Evolutionary conservation across 2,888 invertebrate species (phyloP).

Genomic region (Steinernema hermaphroditum): DNA sequence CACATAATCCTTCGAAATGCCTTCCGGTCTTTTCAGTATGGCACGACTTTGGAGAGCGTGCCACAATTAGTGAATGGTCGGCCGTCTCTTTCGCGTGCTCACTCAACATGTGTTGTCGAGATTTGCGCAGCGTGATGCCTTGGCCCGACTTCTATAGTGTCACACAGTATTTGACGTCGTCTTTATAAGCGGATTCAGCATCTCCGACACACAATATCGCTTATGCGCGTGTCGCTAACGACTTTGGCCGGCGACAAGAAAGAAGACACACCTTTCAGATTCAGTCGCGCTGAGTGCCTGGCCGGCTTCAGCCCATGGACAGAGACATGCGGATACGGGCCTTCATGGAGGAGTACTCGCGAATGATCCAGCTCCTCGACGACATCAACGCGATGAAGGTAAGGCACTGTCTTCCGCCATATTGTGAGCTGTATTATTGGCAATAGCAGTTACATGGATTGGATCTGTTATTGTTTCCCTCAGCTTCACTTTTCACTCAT

Average conservation of each 20-base stretch:
- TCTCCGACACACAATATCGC: not conserved
- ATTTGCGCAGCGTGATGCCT: slow-evolving; percentile 30
- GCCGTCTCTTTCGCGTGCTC: not conserved
- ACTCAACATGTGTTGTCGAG: slow-evolving; percentile 25
- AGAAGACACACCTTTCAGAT: slow-evolving; percentile 9
- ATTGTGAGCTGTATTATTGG: no score
- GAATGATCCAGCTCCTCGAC: slow-evolving; percentile 27
- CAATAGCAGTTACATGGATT: no score
- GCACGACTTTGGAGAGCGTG: slow-evolving; percentile 21
- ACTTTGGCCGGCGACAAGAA: not conserved
- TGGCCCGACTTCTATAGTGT: not conserved
- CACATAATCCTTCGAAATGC: slow-evolving; percentile 30
- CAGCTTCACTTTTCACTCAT: no score
- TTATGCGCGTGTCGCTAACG: not conserved
- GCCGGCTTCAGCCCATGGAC: slow-evolving; percentile 22
- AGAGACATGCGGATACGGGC: slow-evolving; percentile 28
- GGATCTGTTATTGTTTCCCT: no score
- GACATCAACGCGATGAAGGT: slow-evolving; percentile 28
- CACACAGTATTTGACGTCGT: not conserved
- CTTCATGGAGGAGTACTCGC: slow-evolving; percentile 26
- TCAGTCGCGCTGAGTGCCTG: not conserved
- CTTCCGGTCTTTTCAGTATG: slow-evolving; percentile 31
- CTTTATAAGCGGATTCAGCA: slow-evolving; percentile 1
- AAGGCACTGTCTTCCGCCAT: no score
- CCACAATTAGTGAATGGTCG: slow-evolving; percentile 31